These are phyloP conservation scores for Coenonympha arcania DNA, from an alignment of 2,888 invertebrate genomes.

Conservation along the genomic window DNA sequence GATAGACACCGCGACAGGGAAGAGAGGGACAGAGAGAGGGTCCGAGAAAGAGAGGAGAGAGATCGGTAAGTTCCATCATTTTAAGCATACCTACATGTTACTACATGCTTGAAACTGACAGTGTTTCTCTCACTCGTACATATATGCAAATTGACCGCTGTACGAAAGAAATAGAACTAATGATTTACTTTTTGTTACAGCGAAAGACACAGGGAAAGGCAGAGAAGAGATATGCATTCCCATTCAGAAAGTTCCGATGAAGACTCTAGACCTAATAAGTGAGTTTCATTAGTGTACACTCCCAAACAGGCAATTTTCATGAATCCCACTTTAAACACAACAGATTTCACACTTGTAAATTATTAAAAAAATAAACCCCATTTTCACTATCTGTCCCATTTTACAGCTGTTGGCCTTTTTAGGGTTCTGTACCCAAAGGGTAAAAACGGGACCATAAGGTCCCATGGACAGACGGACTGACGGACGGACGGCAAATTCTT, in stretches of 20 bases:
- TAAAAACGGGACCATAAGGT: too few species aligned
- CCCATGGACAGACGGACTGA: too few species aligned
- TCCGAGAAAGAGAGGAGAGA: slow-evolving; percentile 69
- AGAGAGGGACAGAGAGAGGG: slow-evolving; percentile 76
- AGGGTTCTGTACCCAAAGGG: too few species aligned
- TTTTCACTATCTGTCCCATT: too few species aligned
- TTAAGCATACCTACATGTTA: not conserved
- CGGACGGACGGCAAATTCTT: too few species aligned
- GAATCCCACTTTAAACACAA: too few species aligned
- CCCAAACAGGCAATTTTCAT: too few species aligned
- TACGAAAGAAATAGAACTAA: not conserved
- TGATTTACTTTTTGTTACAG: slow-evolving; percentile 17
- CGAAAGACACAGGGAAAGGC: slow-evolving; percentile 54
- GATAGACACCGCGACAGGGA: slow-evolving; percentile 74
- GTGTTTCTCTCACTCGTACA: not conserved
- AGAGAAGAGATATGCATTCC: slow-evolving; percentile 63
- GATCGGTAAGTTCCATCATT: slow-evolving; percentile 45
- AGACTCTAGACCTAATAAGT: slow-evolving; percentile 76
- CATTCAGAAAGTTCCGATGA: slow-evolving; percentile 79
- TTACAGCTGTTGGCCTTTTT: too few species aligned
- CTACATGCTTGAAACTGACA: too few species aligned
- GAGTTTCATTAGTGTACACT: slow-evolving; percentile 44
- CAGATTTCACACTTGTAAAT: too few species aligned
- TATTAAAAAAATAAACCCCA: too few species aligned
- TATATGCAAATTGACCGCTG: not conserved